A percentile compares a stretch with the other conserved stretches of the same genome.
Conservation (phyloP, 2,888 invertebrate species). For the Diarsia dahlii region DNA sequence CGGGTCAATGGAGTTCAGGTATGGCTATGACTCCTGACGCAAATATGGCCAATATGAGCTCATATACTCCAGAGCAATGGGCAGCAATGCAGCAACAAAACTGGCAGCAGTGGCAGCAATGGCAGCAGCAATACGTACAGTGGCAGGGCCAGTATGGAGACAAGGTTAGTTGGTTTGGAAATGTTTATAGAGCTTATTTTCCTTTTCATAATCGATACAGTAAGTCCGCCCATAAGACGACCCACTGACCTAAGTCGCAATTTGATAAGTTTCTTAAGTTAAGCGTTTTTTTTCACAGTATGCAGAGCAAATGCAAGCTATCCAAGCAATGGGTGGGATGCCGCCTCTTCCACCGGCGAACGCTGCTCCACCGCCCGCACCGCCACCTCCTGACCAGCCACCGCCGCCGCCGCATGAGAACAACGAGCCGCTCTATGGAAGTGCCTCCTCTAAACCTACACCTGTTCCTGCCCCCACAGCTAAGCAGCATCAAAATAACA, state of each 20-base stretch:
- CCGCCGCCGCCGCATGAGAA: conserved; percentile 84
- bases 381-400: conserved; percentile 76
- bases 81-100: conserved; percentile 93
- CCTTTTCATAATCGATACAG: not conserved
- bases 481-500: conserved; percentile 60
- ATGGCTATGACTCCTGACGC: conserved; percentile 78
- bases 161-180: conserved; percentile 88
- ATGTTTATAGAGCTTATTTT: not conserved
- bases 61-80: conserved; percentile 93
- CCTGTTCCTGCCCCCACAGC: conserved; percentile 70
- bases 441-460: conserved; percentile 61
- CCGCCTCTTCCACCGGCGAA: conserved; percentile 78
- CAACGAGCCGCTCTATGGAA: conserved; percentile 82
- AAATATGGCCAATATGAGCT: conserved; percentile 80
- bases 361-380: conserved; percentile 74
- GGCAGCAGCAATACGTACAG: conserved; percentile 94
- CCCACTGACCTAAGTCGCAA: not conserved
- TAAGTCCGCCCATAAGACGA: not conserved
- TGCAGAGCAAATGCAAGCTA: conserved; percentile 84
- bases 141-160: conserved; percentile 95
- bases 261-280: not conserved
- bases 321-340: conserved; percentile 76
- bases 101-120: conserved; percentile 94
- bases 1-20: conserved; percentile 81
- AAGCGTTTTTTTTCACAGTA: conserved; percentile 76